Conservation (phyloP, 2,797 vertebrate species). For the Glyptemys insculpta region DNA sequence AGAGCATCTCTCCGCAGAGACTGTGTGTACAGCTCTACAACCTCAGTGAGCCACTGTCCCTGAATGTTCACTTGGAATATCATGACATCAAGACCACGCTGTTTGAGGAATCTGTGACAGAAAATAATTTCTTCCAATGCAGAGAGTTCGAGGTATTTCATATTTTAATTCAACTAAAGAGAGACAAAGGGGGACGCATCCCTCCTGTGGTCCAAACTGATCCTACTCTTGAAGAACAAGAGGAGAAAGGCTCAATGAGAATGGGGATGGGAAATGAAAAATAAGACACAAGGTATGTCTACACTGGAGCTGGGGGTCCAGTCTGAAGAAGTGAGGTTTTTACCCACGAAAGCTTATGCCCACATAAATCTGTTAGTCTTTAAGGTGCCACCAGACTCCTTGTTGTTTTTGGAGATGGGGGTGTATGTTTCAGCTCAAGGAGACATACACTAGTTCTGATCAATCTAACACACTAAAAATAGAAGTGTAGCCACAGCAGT, state of each 20-base stretch:
- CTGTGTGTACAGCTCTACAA: slow-evolving; percentile 77
- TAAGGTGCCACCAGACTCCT: too few species aligned
- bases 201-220: not conserved
- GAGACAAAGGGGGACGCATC: not conserved
- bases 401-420: not conserved
- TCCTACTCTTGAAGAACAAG: not conserved
- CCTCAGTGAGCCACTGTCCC: slow-evolving; percentile 60
- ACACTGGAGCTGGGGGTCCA: not conserved
- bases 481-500: too few species aligned
- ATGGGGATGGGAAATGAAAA: fast-evolving
- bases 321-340: too few species aligned
- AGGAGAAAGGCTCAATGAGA: not conserved
- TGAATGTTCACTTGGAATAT: slow-evolving; percentile 66
- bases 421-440: not conserved
- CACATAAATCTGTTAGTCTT: too few species aligned
- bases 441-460: not conserved
- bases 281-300: not conserved
- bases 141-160: slow-evolving; percentile 71
- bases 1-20: slow-evolving; percentile 50
- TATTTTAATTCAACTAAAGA: not conserved
- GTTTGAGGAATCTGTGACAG: slow-evolving; percentile 40
- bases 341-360: too few species aligned
- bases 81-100: slow-evolving; percentile 41
- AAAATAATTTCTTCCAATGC: slow-evolving; percentile 70
- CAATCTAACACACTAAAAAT: not conserved